These are phyloP conservation scores for Sclerurus mexicanus DNA, from an alignment of 2,113 vertebrate species.

Conservation along the genomic window DNA sequence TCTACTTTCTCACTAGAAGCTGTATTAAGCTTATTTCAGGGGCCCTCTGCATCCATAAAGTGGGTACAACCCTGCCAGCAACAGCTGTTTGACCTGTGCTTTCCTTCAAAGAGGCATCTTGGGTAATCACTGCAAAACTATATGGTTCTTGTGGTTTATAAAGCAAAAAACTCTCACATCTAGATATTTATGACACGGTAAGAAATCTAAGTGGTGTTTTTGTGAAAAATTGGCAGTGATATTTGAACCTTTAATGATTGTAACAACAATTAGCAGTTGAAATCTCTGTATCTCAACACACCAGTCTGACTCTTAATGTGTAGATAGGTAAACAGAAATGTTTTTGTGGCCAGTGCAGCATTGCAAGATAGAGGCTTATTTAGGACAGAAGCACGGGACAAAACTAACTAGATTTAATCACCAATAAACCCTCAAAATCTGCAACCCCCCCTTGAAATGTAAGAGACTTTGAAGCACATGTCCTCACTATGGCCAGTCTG, in stretches of 20 bases:
- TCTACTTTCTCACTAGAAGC: not conserved
- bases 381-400: not conserved
- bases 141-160: not conserved
- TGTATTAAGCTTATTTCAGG: not conserved
- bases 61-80: not conserved
- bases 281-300: not conserved
- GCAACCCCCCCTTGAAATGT: not conserved
- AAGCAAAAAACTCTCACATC: not conserved
- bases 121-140: not conserved
- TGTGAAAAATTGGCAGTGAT: not conserved
- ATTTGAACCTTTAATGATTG: not conserved
- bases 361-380: not conserved
- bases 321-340: not conserved
- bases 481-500: not conserved
- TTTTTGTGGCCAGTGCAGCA: not conserved
- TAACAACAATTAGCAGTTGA: not conserved
- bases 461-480: not conserved
- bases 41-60: not conserved
- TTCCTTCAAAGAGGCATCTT: not conserved
- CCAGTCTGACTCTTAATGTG: not conserved
- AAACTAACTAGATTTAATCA: not conserved
- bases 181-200: not conserved
- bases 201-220: not conserved
- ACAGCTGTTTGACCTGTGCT: not conserved
- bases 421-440: not conserved